A percentile compares a stretch with the other conserved stretches of the same genome.
Conservation (phyloP, 1,140 invertebrate species). For the Asbolus verrucosus region DNA sequence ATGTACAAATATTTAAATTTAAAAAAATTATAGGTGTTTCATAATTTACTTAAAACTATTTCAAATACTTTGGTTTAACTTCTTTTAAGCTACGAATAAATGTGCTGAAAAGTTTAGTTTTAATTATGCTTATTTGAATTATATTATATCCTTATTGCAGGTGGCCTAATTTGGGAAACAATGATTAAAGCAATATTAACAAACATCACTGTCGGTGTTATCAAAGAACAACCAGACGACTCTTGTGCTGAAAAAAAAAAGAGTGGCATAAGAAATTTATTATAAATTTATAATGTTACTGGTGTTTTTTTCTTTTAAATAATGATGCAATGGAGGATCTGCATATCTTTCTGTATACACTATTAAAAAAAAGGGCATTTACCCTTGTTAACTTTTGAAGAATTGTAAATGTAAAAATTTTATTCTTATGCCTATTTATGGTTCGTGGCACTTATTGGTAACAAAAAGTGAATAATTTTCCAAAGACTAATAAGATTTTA, state of each 20-base stretch:
- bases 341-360: too few relatives aligned
- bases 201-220: constrained; percentile 16
- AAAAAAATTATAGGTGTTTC: constrained; percentile 18
- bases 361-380: too few relatives aligned
- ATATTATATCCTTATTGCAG: constrained; percentile 13
- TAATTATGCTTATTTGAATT: constrained; percentile 6
- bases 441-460: too few relatives aligned
- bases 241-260: constrained; percentile 44
- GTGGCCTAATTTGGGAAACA: constrained; percentile 23
- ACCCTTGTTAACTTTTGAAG: too few relatives aligned
- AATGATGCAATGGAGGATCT: too few relatives aligned
- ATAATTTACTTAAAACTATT: constrained; percentile 42
- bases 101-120: constrained; percentile 42
- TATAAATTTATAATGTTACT: too few relatives aligned
- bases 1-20: constrained; percentile 9
- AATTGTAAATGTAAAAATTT: too few relatives aligned
- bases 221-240: constrained; percentile 7
- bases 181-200: constrained; percentile 43
- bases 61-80: constrained; percentile 56
- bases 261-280: too few relatives aligned
- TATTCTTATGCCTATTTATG: too few relatives aligned
- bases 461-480: too few relatives aligned
- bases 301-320: too few relatives aligned
- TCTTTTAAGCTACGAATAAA: constrained; percentile 52
- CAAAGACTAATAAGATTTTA: too few relatives aligned